phyloP scores from a whole-genome alignment of 2,113 vertebrate genomes.

The Spea multiplicata region DNA sequence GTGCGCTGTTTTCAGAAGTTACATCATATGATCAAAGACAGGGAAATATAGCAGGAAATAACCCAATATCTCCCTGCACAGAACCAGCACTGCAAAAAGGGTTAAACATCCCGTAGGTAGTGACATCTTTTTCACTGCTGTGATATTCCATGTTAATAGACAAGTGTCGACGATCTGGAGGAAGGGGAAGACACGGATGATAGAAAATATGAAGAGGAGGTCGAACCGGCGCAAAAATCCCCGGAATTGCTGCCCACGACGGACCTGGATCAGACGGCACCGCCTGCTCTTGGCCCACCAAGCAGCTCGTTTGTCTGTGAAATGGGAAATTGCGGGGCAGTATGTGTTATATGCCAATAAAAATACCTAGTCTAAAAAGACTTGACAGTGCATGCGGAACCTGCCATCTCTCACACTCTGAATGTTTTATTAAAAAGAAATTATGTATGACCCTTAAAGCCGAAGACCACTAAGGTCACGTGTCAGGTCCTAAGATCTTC shows the following conservation, averaged over 20 bases:
- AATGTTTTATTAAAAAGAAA: too few species aligned
- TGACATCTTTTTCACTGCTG: not conserved
- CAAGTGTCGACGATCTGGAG: conserved; percentile 68
- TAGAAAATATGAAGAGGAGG: conserved; percentile 63
- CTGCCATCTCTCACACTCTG: too few species aligned
- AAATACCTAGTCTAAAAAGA: too few species aligned
- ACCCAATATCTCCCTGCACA: not conserved
- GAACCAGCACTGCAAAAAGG: not conserved
- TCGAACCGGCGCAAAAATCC: conserved; percentile 67
- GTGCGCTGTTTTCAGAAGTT: not conserved
- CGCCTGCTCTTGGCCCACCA: conserved; percentile 62
- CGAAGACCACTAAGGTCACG: too few species aligned
- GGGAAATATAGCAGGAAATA: not conserved
- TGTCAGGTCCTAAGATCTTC: too few species aligned
- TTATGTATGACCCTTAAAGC: too few species aligned
- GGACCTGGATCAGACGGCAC: conserved; percentile 58
- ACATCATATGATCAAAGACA: not conserved
- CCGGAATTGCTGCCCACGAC: conserved; percentile 64
- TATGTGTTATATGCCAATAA: conserved; percentile 59
- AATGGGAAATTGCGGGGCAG: conserved; percentile 77
- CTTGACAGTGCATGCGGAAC: too few species aligned
- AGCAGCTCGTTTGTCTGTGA: conserved; percentile 71
- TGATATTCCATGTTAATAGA: conserved; percentile 54
- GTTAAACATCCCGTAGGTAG: not conserved
- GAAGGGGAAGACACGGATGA: conserved; percentile 69